Base-by-base conservation (phyloP, 1,140 invertebrate genomes). In the Schmidtea mediterranea region DNA sequence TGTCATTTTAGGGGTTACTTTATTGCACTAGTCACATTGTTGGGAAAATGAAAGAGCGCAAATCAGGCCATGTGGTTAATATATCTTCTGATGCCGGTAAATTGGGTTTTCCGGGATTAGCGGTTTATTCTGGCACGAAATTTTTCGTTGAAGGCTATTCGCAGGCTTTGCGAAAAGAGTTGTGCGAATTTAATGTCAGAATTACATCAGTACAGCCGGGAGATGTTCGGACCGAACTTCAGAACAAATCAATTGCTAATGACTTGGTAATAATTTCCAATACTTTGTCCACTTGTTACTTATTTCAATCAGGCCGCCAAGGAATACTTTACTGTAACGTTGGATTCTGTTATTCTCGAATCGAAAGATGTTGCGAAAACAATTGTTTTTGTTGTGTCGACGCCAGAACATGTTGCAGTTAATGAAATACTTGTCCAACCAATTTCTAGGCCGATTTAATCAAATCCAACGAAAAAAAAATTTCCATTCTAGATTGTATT, bases 351-450 rank as follows among this genome's bases (percentile, higher is more conserved):
- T 45, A 60, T 65, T 36, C 52, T 69, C 37, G 61, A 67, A 37
- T 55, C 65, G 5, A 55, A 58, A 18, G 66, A 69, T 50, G 56
- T 69, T 23, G 66, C 61, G 2, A 54, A 56, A 39, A 60, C 64
- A 43, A 61, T 68, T 18, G 41, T 69, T 1, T 69, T 59, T 54
- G 64, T 62, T 13, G 57, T 59, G 6, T 54, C 57, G 3, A 62
- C 65, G 45, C 67, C 67, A n/a, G 43, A 56, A 5, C 57, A 68
- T 55, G 64, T 65, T 1, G 64, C 57, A 5, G 53, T 69, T 15
- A 68, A 69, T 52, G 67, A 69, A 53, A 60, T 69, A 22, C 52
- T 69, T 0, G 60, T 69, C n/a, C 62, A 69, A 53, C 67, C 67
- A 2, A 56, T 63, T 52, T 59, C 60, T 52, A 60, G 63, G 15